Base-by-base conservation (phyloP, 2,113 vertebrate genomes). In the Antennarius striatus region DNA sequence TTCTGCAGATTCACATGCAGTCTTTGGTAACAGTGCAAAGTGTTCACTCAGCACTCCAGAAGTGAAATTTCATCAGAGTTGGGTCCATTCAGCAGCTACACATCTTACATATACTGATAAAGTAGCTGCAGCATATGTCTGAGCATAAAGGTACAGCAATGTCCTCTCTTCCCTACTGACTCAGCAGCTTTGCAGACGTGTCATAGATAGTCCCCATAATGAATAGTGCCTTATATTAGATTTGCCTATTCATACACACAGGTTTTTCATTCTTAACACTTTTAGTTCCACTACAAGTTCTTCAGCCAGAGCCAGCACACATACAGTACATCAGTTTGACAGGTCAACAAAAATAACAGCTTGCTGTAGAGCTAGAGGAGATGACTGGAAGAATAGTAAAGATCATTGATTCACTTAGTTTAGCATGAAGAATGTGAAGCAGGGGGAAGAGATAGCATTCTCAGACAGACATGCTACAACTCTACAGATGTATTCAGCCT, bases 61-160 rank as follows among this genome's bases (percentile, higher is more conserved):
- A 49, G 9, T 12, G 5, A 10, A 62, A 49, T 7, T 12, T 43
- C 42, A 62, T 67, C 32, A 53, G 45, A 61, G 64, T 51, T 60
- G 45, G 39, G 29, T 43, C 15, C 63, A 73, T 47, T 29, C 45
- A 22, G 32, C 10, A 52, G 52, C 54, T 28, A 4, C 32, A 67
- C 51, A 67, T 67, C 61, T 30, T 51, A 15, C 49, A 39, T 17
- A 10, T 14, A n/a, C 55, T 70, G 77, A 79, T 69, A 45, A 73
- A 58, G 63, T 13, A 69, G 59, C 58, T 59, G 53, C 49, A 50
- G 49, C 48, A 9, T 36, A 36, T 29, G 30, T 78, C n/a, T 73
- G 70, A 69, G 63, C 69, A 79, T 59, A 59, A 59, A 64, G 70
- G 58, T 59, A 13, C 64, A 79, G 54, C 6, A 54, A 58, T 36